Evolutionary conservation across 1,140 invertebrate species (phyloP), one percentile per base, ranked within the genome.

Genomic region (Oppia nitens): DNA sequence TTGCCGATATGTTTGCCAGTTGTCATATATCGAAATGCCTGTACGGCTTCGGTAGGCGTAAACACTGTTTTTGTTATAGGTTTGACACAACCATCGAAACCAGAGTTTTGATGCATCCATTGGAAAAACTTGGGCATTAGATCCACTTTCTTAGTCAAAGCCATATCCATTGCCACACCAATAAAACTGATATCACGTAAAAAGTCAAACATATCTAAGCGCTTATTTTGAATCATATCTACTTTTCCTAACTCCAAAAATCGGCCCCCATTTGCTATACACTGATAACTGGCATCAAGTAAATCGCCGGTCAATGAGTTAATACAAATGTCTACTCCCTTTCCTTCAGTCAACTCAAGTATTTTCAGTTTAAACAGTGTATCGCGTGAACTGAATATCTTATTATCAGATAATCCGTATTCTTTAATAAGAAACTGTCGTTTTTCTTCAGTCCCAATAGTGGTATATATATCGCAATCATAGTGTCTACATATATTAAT

Each of bases 191-290:
- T 87, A 68, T 97, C 97, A 68, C 92, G 94, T 64, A 97, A 72
- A 74, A 98, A 95, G 2, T 96, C 68, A 0, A 86, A 78, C 66
- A 66, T 65, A n/a, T 92, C 91, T 71, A 96, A 69, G 2, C 80
- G 72, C 9, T 78, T 82, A 70, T 97, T 88, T 66, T 92, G 92
- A 4, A 87, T 89, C 27, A 98, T 72, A 75, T 98, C 93, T 61
- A 84, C 88, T 73, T 98, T 98, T 62, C 92, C 94, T 66, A 98
- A 96, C 75, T 98, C 93, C 26, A 96, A 74, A 76, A 97, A 97
- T 29, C 90, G 79, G 32, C 91, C 93, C 68, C 91, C 85, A 47
- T 81, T 74, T 1, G 87, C 88, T 32, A 97, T 72, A 69, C 91
- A 92, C 59, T 90, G 78, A 6, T 97, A 74, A 56, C 88, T 91